phyloP scores from a whole-genome alignment of 2,888 invertebrate genomes.

The Panorpa germanica region DNA sequence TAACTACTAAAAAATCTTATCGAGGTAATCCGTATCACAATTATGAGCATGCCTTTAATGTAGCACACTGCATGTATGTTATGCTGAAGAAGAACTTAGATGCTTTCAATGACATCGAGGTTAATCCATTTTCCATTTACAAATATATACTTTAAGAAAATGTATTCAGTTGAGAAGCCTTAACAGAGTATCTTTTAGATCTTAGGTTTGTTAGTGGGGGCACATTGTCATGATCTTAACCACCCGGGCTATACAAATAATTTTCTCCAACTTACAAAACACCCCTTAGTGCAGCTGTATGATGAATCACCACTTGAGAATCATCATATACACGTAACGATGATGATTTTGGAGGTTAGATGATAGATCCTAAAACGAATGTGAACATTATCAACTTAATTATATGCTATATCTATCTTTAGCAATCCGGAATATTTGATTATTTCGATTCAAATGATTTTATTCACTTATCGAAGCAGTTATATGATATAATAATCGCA shows the following conservation, averaged over 20 bases:
- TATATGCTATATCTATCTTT: no score
- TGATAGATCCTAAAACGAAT: no score
- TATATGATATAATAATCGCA: slow-evolving; percentile 35
- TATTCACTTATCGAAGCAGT: slow-evolving; percentile 27
- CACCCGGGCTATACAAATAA: slow-evolving; percentile 42
- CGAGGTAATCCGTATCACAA: slow-evolving; percentile 38
- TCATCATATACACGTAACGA: slow-evolving; percentile 36
- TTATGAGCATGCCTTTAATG: slow-evolving; percentile 40
- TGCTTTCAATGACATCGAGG: no score
- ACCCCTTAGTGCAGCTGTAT: slow-evolving; percentile 33
- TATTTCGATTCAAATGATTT: no score
- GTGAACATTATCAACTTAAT: no score
- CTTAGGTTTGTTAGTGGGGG: slow-evolving; percentile 32
- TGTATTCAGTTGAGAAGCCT: slow-evolving; percentile 20
- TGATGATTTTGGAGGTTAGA: slow-evolving; percentile 32
- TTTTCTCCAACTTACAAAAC: slow-evolving; percentile 31
- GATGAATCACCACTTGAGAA: slow-evolving; percentile 35
- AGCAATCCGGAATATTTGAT: no score
- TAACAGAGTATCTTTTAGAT: no score
- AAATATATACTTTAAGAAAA: no score
- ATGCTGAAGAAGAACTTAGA: slow-evolving; percentile 29
- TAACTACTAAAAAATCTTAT: slow-evolving; percentile 29
- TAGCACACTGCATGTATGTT: slow-evolving; percentile 38
- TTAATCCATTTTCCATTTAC: no score
- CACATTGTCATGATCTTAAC: slow-evolving; percentile 41